Evolutionary conservation across 2,113 vertebrate species (phyloP).

Genomic region (Mesoclemmys tuberculata): DNA sequence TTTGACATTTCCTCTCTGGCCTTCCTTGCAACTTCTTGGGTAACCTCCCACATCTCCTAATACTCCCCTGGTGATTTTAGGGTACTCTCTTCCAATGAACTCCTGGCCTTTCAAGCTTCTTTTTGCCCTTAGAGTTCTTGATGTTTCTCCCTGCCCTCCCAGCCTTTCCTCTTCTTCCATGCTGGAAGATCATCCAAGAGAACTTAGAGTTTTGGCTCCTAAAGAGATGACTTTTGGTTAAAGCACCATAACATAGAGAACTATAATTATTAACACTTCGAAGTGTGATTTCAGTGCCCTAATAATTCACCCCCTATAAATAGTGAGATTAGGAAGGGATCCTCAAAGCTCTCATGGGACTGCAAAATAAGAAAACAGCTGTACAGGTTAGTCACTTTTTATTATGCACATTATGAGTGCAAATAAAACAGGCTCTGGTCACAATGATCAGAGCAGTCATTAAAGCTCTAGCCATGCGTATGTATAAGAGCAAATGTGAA

Average conservation of each 20-base stretch:
- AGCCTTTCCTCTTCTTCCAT: not conserved
- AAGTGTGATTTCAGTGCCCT: not conserved
- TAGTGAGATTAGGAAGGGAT: not conserved
- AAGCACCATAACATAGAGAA: not conserved
- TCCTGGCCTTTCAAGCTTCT: not conserved
- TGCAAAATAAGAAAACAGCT: not conserved
- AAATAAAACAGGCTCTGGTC: constrained; percentile 8
- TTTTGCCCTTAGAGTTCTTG: not conserved
- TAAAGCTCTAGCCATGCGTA: constrained; percentile 51
- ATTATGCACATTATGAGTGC: not conserved
- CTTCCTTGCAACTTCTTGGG: not conserved
- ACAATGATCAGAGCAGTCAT: not conserved
- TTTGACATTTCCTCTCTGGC: not conserved
- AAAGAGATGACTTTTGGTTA: not conserved
- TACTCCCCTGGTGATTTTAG: not conserved
- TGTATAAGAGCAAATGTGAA: not conserved
- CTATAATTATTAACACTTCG: not conserved
- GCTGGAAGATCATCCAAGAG: not conserved
- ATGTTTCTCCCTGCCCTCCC: not conserved
- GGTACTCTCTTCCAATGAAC: not conserved
- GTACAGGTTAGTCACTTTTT: not conserved
- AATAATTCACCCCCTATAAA: not conserved
- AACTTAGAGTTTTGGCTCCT: not conserved
- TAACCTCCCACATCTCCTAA: not conserved
- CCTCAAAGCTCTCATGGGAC: not conserved